Evolutionary conservation across 1,140 invertebrate genomes (phyloP), one percentile per base, ranked within the genome.

Genomic region (Rhagoletis zephyria): DNA sequence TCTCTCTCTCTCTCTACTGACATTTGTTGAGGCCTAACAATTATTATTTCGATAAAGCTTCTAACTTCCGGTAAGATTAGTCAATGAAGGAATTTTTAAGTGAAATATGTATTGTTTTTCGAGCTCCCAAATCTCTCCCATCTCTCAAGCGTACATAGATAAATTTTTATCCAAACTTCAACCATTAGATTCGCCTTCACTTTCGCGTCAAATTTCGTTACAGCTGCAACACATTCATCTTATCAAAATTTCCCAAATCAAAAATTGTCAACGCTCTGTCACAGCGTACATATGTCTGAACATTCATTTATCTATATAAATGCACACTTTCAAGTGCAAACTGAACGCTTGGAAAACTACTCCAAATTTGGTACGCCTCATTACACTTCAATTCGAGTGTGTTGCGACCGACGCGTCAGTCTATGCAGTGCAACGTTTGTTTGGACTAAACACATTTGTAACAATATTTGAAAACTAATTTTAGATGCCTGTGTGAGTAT

Each of bases 401-500:
- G 70, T 77, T 48, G 70, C 16, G 40, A 74, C 7, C 64, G n/a
- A 51, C 40, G 45, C n/a, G 16, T 4, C n/a, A 56, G 40, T 10
- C 10, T 48, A 42, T 85, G 14, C 14, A 59, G 3, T 30, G 56
- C 67, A 63, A 67, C 30, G 16, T 85, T 92, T 92, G 91, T 91
- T 91, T 92, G 87, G 90, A 92, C 89, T 92, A 90, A 91, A 90
- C 90, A 92, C 91, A 92, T 91, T 92, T 92, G 91, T 92, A 92
- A 92, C 90, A 92, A 92, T 92, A 92, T 92, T 92, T 92, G 88
- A 88, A 89, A 92, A 92, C 91, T 92, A 92, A 92, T 92, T 92
- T 92, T 92, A 92, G 91, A 90, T 67, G 56, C 56, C 59, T 59
- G 14, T 16, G 9, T n/a, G 85, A 30, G 30, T 30, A 30, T 30